Base-by-base conservation (phyloP, 2,113 vertebrate species). In the Psilopsiagon aurifrons region DNA sequence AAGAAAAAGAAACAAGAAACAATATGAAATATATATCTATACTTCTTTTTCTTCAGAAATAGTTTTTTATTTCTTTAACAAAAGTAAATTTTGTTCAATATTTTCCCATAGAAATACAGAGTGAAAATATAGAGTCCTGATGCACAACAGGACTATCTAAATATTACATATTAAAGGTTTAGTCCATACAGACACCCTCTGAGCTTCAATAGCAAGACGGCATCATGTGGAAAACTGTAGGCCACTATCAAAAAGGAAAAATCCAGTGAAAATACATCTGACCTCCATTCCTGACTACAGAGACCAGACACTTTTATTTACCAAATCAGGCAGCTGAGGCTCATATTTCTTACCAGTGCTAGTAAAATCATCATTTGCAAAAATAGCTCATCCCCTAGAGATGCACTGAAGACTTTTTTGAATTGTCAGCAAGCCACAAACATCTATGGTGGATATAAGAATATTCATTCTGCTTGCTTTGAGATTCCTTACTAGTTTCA, bases 51-150 rank as follows among this genome's bases (percentile, higher is more conserved):
- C 89, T 33, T 68, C 28, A 95, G 62, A 96, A 94, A 93, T 88
- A 94, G 9, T 69, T 93, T 86, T 92, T 37, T 88, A 55, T 76
- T 83, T 92, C 63, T 88, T 90, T 95, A 97, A 85, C 52, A 97
- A 97, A 98, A 96, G 83, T 92, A 96, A 92, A 88, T 66, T 93
- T 89, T 91, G 8, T 86, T 96, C 86, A 75, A 11, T 90, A 75
- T 59, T 75, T 84, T 79, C 76, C 70, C 41, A 51, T 96, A 96
- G 67, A 97, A 97, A 97, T 97, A 97, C 95, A 97, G 80, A 97
- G n/a, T 57, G 62, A 93, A 86, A 97, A 95, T 37, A 37, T 37
- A 37, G 35, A 37, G 35, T 37, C 35, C 67, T 88, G 37, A 85
- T 75, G 70, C 92, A 86, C 91, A 94, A 82, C 35, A 86, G 31